Evolutionary conservation across 2,888 invertebrate species (phyloP).

Genomic region (Coleophora flavipennella): DNA sequence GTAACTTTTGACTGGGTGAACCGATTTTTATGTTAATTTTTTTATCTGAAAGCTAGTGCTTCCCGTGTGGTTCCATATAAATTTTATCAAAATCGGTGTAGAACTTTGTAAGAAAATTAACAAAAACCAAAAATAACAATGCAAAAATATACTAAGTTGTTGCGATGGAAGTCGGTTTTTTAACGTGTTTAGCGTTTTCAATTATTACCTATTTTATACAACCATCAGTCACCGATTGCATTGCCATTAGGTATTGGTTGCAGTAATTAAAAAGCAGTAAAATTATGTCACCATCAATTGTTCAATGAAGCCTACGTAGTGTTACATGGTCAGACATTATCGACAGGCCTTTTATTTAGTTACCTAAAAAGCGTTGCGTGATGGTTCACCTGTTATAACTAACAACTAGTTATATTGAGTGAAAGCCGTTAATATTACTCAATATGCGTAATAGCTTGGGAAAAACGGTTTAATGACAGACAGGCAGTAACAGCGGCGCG

Average conservation of each 20-base stretch:
- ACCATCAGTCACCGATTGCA: constrained; percentile 2
- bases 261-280: background rate
- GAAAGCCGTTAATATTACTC: constrained; percentile 54
- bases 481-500: constrained; percentile 18
- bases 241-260: background rate
- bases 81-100: no score
- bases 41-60: no score
- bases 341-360: constrained; percentile 32
- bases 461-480: constrained; percentile 22
- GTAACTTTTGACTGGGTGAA: no score
- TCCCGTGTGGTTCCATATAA: no score
- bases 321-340: constrained; percentile 31
- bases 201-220: no score
- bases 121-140: no score
- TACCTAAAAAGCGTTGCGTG: constrained; percentile 61
- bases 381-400: constrained; percentile 38
- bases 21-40: no score
- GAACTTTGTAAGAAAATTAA: no score
- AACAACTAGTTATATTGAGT: constrained; percentile 43
- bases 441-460: constrained; percentile 47
- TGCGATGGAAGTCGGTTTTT: no score
- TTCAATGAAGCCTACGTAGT: constrained; percentile 12
- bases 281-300: constrained; percentile 8
- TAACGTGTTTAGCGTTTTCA: no score
- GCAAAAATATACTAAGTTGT: no score